These are phyloP conservation scores for Drosophila suzukii DNA, from an alignment of 1,140 invertebrate genomes.

Conservation along the genomic window DNA sequence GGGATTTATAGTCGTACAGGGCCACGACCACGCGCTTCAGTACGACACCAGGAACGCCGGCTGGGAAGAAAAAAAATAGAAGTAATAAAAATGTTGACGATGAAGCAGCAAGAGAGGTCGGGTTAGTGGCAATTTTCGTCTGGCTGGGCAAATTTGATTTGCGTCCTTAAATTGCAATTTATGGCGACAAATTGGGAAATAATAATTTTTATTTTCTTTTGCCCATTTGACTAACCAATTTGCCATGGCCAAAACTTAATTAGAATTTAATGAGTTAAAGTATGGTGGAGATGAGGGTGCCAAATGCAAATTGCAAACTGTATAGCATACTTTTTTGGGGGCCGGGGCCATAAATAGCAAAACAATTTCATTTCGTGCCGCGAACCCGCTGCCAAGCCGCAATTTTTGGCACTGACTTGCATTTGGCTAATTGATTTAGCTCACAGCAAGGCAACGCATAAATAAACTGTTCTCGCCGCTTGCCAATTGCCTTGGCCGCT, in stretches of 20 bases:
- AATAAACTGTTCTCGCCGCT: conserved; percentile 29
- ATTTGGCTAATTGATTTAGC: conserved; percentile 80
- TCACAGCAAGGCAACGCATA: conserved; percentile 41
- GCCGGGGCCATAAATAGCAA: conserved; percentile 44
- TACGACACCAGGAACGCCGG: conserved; percentile 76
- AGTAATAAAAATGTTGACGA: neutral
- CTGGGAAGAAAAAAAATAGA: conserved; percentile 8
- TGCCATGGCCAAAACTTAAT: conserved; percentile 63
- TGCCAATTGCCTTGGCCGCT: conserved; percentile 39
- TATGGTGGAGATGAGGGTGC: conserved; percentile 5
- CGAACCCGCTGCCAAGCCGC: conserved; percentile 53
- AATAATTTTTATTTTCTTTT: conserved; percentile 18
- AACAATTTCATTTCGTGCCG: conserved; percentile 39
- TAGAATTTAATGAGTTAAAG: conserved; percentile 68
- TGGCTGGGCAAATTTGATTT: conserved; percentile 75
- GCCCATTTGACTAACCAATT: conserved; percentile 42
- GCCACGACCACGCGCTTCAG: conserved; percentile 92
- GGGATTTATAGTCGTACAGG: conserved; percentile 95
- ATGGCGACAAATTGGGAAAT: conserved; percentile 74
- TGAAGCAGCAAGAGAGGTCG: neutral
- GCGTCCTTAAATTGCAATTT: conserved; percentile 74
- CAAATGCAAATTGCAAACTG: conserved; percentile 50
- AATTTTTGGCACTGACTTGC: conserved; percentile 72
- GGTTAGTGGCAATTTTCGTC: conserved; percentile 65
- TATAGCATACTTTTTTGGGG: conserved; percentile 59